Conservation (phyloP, 2,797 vertebrate genomes). For the Peromyscus nudipes region DNA sequence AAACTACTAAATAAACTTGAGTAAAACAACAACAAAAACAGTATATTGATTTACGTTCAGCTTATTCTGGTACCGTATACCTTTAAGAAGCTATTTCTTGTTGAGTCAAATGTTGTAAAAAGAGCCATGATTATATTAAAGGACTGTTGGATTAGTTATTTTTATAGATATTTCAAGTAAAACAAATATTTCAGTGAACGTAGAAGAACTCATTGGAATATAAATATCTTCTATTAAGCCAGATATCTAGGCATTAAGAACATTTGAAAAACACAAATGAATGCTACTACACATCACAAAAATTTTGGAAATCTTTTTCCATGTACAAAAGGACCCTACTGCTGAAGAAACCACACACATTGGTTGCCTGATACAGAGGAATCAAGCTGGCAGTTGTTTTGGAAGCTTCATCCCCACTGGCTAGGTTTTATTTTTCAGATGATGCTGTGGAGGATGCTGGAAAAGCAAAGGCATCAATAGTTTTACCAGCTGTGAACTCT, state of each 20-base stretch:
- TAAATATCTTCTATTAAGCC: background rate
- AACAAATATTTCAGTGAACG: background rate
- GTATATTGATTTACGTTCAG: background rate
- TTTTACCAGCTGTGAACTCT: background rate
- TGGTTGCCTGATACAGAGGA: background rate
- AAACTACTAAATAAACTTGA: background rate
- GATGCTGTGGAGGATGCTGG: background rate
- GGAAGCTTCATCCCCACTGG: background rate
- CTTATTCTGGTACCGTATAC: background rate
- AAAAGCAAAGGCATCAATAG: too few species aligned
- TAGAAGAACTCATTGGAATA: background rate
- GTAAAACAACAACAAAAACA: background rate
- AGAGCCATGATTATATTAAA: background rate
- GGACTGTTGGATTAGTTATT: background rate
- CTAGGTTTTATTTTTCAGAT: background rate
- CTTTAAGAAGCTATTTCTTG: background rate
- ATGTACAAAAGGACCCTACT: background rate
- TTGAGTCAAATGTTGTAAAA: background rate
- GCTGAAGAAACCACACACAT: background rate
- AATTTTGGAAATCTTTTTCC: background rate
- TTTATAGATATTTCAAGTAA: background rate
- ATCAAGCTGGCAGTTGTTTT: background rate
- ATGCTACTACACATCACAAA: background rate
- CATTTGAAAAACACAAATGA: background rate
- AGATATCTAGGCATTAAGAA: background rate